Evolutionary conservation across 2,888 invertebrate species (phyloP).

Genomic region (Rhopalosiphum nymphaeae): DNA sequence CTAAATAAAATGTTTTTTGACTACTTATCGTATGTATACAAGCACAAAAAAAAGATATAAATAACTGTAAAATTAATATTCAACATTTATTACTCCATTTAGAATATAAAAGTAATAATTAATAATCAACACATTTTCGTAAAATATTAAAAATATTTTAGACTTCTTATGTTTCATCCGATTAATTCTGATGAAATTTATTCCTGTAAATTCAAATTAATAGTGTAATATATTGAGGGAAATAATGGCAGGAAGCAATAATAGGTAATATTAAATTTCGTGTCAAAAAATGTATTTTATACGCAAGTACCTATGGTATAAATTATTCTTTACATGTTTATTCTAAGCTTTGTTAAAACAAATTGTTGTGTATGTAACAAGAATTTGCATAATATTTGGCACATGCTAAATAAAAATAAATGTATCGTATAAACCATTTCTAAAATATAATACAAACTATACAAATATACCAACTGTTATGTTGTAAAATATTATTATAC

Average conservation of each 20-base stretch:
- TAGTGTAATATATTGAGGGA: not conserved
- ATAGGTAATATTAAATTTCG: not conserved
- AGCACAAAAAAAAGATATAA: too few relatives aligned
- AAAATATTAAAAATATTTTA: not conserved
- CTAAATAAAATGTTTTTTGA: too few relatives aligned
- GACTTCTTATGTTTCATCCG: not conserved
- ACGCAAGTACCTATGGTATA: not conserved
- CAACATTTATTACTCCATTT: too few relatives aligned
- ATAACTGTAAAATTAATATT: too few relatives aligned
- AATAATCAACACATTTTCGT: not conserved
- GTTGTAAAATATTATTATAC: not conserved
- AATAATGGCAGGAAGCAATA: not conserved
- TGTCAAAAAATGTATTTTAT: not conserved
- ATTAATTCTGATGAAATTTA: not conserved
- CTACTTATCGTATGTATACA: too few relatives aligned
- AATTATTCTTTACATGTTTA: not conserved
- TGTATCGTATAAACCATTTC: not conserved
- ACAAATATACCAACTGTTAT: not conserved
- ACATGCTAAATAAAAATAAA: not conserved
- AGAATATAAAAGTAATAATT: not conserved
- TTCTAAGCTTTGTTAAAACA: not conserved
- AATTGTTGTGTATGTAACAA: not conserved
- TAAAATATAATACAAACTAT: not conserved
- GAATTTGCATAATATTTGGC: not conserved
- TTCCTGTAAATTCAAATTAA: not conserved